Conservation (phyloP, 2,888 invertebrate species). For the Euzophera pinguis region DNA sequence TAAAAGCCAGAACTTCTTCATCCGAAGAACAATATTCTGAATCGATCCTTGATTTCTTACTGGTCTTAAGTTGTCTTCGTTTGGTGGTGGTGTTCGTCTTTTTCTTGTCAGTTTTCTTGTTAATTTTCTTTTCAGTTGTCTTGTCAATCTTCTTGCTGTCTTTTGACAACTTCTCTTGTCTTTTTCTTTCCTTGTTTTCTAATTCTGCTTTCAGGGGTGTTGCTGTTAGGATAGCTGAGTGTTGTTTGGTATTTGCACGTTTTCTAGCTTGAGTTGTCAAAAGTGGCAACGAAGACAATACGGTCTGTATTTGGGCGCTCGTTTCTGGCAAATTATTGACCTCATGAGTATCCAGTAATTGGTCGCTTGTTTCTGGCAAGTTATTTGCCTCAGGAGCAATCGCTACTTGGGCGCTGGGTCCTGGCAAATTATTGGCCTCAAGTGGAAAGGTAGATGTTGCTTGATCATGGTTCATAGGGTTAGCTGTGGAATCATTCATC, state of each 20-base stretch:
- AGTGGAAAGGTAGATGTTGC: not conserved
- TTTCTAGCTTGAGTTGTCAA: not conserved
- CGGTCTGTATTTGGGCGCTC: constrained; percentile 1
- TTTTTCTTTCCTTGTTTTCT: not conserved
- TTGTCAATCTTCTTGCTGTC: not conserved
- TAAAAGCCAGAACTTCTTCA: constrained; percentile 9
- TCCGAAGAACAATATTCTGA: constrained; percentile 9
- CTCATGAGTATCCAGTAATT: not conserved
- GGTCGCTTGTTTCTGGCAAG: constrained; percentile 1
- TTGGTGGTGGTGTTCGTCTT: not conserved
- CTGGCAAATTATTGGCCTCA: constrained; percentile 11
- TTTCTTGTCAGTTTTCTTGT: not conserved
- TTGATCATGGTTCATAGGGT: constrained; percentile 6
- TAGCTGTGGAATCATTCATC: constrained; percentile 6
- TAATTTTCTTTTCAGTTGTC: not conserved
- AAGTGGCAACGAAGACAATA: constrained; percentile 8
- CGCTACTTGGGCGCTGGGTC: constrained; percentile 7
- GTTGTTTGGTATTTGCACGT: not conserved
- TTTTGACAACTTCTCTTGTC: not conserved
- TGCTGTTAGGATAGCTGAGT: not conserved
- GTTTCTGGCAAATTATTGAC: constrained; percentile 5
- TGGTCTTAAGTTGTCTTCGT: constrained; percentile 7
- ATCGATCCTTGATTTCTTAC: constrained; percentile 8
- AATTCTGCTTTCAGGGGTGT: not conserved
- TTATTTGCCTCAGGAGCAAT: constrained; percentile 4